Conservation (phyloP, 2,888 invertebrate species). For the Cephus runcator region DNA sequence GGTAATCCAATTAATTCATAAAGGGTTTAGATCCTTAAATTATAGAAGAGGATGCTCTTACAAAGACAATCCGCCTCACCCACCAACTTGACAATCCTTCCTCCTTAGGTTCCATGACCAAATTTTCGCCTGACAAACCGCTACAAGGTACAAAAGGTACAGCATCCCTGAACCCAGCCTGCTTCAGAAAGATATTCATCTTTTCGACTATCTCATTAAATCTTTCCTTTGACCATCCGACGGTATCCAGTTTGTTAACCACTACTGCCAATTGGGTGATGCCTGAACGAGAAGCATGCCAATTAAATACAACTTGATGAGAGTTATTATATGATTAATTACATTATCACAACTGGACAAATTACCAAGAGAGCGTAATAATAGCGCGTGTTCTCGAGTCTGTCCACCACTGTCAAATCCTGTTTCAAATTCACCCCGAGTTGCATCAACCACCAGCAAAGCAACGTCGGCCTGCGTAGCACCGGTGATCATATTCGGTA, state of each 20-base stretch:
- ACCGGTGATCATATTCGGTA: slow-evolving; percentile 99
- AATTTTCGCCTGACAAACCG: slow-evolving; percentile 95
- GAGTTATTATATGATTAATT: too few species aligned
- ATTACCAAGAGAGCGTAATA: slow-evolving; percentile 82
- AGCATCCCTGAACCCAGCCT: slow-evolving; percentile 92
- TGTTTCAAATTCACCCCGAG: slow-evolving; percentile 97
- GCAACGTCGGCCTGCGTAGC: slow-evolving; percentile 99
- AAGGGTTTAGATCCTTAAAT: background rate
- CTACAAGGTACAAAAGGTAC: slow-evolving; percentile 94
- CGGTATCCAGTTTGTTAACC: slow-evolving; percentile 97
- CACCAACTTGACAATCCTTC: slow-evolving; percentile 73
- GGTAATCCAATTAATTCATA: background rate
- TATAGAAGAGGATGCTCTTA: background rate
- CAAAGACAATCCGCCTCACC: slow-evolving; percentile 24
- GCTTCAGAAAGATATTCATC: slow-evolving; percentile 84
- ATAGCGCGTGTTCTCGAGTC: slow-evolving; percentile 94
- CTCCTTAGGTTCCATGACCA: slow-evolving; percentile 76
- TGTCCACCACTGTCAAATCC: slow-evolving; percentile 99
- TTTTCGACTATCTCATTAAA: slow-evolving; percentile 90
- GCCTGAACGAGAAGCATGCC: slow-evolving; percentile 71
- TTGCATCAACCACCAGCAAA: slow-evolving; percentile 94
- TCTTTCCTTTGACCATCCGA: slow-evolving; percentile 90
- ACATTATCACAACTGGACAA: background rate
- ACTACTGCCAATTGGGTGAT: slow-evolving; percentile 94
- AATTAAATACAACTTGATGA: too few species aligned